These are phyloP conservation scores for Mercenaria mercenaria DNA, from an alignment of 1,140 invertebrate genomes.

Conservation along the genomic window DNA sequence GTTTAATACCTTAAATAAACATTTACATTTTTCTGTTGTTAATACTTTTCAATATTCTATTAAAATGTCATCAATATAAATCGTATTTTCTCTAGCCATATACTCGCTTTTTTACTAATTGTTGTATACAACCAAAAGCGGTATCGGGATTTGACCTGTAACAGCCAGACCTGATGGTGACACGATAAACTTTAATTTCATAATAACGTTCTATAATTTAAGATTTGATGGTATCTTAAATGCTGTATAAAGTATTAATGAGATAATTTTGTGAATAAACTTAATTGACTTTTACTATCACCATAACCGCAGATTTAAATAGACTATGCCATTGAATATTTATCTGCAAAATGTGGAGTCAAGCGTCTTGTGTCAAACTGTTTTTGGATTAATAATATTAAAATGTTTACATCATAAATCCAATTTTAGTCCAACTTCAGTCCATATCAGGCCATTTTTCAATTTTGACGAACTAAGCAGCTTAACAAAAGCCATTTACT, in stretches of 20 bases:
- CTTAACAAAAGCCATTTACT: neutral
- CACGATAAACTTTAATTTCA: neutral
- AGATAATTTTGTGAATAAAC: no score
- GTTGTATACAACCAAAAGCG: no score
- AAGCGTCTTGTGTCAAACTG: neutral
- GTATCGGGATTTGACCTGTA: neutral
- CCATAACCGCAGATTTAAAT: no score
- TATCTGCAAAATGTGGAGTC: neutral
- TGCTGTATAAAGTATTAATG: no score
- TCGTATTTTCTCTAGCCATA: no score
- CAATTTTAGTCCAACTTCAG: neutral
- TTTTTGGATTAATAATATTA: neutral
- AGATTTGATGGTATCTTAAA: no score
- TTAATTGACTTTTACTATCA: no score
- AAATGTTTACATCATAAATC: slow-evolving; percentile 4
- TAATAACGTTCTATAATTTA: neutral
- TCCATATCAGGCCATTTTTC: neutral
- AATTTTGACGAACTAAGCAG: neutral
- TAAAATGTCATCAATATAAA: no score
- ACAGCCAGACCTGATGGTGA: neutral
- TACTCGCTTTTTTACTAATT: no score
- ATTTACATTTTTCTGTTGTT: no score
- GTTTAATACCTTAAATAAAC: no score
- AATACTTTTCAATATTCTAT: no score
- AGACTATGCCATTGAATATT: neutral